Percentiles rank a stretch among this genome's conserved stretches.
Conservation (phyloP, 2,888 invertebrate genomes). For the Chelonus formosanus region DNA sequence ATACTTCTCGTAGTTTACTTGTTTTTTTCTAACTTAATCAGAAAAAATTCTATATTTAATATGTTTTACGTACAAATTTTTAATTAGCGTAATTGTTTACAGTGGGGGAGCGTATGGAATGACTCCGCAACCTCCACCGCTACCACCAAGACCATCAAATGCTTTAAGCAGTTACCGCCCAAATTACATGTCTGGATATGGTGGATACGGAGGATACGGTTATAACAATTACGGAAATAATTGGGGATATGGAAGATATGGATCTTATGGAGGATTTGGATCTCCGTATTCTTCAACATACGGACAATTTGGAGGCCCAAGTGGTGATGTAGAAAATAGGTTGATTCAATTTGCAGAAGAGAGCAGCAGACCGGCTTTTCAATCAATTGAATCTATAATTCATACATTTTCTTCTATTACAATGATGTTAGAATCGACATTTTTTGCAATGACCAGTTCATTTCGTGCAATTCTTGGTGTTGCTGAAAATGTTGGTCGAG, state of each 20-base stretch:
- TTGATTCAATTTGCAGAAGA: constrained; percentile 92
- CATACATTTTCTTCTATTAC: constrained; percentile 92
- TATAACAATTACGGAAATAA: constrained; percentile 53
- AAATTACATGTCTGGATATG: constrained; percentile 28
- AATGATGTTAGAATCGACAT: constrained; percentile 97
- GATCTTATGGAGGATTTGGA: constrained; percentile 55
- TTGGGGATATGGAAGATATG: constrained; percentile 54
- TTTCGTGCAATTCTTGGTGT: constrained; percentile 95
- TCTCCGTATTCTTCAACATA: constrained; percentile 64
- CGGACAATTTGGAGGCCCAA: constrained; percentile 49
- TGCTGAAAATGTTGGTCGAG: constrained; percentile 90
- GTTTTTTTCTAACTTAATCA: no score
- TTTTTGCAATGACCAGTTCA: constrained; percentile 93
- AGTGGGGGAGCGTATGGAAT: constrained; percentile 19
- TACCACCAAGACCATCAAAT: constrained; percentile 53
- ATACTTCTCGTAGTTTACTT: no score
- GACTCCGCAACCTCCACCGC: constrained; percentile 50
- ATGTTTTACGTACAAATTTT: no score
- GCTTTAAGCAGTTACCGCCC: constrained; percentile 41
- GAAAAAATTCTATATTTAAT: no score
- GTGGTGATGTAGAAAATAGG: constrained; percentile 73
- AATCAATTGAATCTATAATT: constrained; percentile 92
- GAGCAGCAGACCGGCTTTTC: constrained; percentile 90
- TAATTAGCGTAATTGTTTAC: constrained; percentile 12
- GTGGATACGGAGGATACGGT: constrained; percentile 47